Evolutionary conservation across 1,140 invertebrate genomes (phyloP).

Genomic region (Batillaria attramentaria): DNA sequence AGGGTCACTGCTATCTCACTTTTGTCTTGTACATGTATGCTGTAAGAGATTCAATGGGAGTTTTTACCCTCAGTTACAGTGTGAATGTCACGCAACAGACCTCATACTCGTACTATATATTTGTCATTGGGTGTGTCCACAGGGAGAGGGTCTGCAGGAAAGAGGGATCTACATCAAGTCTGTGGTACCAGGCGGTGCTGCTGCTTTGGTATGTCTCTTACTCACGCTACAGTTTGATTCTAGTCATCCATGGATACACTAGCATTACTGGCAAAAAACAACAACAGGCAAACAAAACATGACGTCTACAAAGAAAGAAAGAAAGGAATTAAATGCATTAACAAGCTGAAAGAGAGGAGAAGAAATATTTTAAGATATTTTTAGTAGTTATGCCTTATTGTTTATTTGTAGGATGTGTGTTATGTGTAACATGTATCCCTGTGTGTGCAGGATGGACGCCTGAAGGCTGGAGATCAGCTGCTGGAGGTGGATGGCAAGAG

Average conservation of each 20-base stretch:
- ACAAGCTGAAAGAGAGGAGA: background rate
- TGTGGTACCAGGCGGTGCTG: slow-evolving; percentile 95
- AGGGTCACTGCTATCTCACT: no score
- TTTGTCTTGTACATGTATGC: no score
- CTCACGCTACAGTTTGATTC: background rate
- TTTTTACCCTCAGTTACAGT: no score
- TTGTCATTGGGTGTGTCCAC: slow-evolving; percentile 58
- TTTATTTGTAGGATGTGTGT: no score
- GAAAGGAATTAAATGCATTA: no score
- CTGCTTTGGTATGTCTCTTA: slow-evolving; percentile 87
- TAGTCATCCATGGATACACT: no score
- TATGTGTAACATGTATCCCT: no score
- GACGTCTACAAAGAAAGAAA: no score
- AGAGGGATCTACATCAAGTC: slow-evolving; percentile 98
- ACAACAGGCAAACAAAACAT: no score
- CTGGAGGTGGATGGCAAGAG: slow-evolving; percentile 97
- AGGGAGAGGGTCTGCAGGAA: slow-evolving; percentile 91
- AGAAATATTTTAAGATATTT: background rate
- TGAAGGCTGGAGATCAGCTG: slow-evolving; percentile 97
- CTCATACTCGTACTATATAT: no score
- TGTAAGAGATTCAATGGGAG: no score
- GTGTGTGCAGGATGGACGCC: slow-evolving; percentile 68
- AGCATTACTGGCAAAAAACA: background rate
- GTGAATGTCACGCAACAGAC: no score
- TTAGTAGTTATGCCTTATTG: background rate